Evolutionary conservation across 2,797 vertebrate species (phyloP).

Genomic region (Alectoris magna): DNA sequence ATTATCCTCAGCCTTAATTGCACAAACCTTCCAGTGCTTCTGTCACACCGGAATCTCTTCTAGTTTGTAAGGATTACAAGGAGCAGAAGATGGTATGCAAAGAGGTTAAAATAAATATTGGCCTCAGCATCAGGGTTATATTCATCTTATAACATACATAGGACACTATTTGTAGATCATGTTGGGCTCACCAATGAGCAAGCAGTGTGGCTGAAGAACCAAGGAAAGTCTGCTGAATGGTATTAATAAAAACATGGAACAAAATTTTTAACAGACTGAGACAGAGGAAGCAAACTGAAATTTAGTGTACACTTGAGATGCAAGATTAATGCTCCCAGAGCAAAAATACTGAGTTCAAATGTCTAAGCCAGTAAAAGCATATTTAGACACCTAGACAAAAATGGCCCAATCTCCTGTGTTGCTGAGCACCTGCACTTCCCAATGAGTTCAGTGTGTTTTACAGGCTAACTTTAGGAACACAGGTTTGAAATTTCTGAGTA

Average conservation of each 20-base stretch:
- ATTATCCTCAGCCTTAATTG: background rate
- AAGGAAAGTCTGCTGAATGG: constrained; percentile 34
- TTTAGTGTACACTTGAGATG: constrained; percentile 63
- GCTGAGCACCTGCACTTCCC: background rate
- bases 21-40: background rate
- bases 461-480: background rate
- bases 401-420: background rate
- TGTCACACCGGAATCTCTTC: background rate
- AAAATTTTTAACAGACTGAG: constrained; percentile 60
- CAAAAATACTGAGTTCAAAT: constrained; percentile 47
- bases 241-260: constrained; percentile 56
- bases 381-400: constrained; percentile 38
- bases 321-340: constrained; percentile 52
- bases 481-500: background rate
- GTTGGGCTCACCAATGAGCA: background rate
- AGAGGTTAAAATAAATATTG: background rate
- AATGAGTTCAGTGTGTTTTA: background rate
- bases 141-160: background rate
- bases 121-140: background rate
- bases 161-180: background rate
- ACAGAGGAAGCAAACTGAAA: constrained; percentile 29
- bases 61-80: background rate
- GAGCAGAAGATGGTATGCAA: background rate
- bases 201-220: background rate
- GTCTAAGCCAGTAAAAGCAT: constrained; percentile 27